These are phyloP conservation scores for Artibeus lituratus DNA, from an alignment of 2,797 vertebrate species.

Conservation along the genomic window DNA sequence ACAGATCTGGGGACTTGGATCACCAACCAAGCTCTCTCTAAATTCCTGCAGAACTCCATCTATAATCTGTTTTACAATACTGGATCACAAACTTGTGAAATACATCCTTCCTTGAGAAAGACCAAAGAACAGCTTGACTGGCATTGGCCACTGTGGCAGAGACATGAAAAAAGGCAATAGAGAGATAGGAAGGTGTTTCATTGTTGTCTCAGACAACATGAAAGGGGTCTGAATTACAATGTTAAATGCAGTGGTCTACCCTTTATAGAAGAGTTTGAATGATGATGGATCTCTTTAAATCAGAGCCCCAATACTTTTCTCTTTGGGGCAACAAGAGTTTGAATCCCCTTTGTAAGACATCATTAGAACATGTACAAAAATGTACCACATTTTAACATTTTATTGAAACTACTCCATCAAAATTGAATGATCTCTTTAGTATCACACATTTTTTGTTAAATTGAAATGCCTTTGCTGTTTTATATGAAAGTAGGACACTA, in stretches of 20 bases:
- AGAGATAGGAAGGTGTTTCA: background rate
- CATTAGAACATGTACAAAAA: background rate
- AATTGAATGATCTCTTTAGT: background rate
- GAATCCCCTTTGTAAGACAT: background rate
- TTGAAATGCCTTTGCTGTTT: background rate
- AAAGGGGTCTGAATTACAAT: background rate
- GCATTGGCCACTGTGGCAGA: background rate
- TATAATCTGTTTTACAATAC: constrained; percentile 22
- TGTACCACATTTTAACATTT: background rate
- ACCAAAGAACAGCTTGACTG: background rate
- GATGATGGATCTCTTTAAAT: background rate
- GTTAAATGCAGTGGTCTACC: background rate
- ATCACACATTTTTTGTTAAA: background rate
- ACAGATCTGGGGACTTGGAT: constrained; percentile 60
- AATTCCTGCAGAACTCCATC: constrained; percentile 35
- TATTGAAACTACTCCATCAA: background rate
- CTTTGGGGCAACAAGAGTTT: background rate
- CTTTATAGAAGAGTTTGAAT: background rate
- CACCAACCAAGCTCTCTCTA: constrained; percentile 47
- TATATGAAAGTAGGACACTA: background rate
- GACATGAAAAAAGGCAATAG: background rate
- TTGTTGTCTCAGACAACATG: background rate
- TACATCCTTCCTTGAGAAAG: background rate
- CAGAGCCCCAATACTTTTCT: background rate
- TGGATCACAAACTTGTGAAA: constrained; percentile 9